Percentiles rank a stretch among this genome's conserved stretches.
These are phyloP conservation scores for Hippopotamus amphibius DNA, from an alignment of 2,113 vertebrate species.

Conservation along the genomic window DNA sequence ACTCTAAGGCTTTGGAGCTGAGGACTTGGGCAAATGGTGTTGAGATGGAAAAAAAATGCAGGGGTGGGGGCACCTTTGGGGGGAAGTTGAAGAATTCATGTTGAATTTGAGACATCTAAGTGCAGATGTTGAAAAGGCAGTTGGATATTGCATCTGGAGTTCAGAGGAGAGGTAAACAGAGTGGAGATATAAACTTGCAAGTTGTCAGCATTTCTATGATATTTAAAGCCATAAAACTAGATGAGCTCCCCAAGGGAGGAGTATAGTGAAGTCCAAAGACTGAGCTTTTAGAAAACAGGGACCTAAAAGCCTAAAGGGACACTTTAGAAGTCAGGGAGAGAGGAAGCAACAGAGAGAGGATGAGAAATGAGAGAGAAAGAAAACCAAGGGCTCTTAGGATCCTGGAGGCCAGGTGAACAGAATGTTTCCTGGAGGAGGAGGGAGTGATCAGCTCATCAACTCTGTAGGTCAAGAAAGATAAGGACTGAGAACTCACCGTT, in stretches of 20 bases:
- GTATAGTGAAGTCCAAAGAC: neutral
- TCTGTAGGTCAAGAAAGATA: neutral
- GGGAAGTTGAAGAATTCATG: neutral
- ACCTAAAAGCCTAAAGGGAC: neutral
- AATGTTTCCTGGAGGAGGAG: neutral
- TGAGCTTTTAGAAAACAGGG: neutral
- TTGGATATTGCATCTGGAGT: neutral
- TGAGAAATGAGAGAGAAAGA: neutral
- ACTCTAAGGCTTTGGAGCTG: neutral
- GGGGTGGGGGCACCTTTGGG: neutral
- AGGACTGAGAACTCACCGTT: neutral
- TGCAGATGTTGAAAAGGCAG: neutral
- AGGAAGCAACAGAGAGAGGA: neutral
- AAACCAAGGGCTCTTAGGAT: neutral
- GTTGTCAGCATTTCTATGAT: constrained; percentile 1
- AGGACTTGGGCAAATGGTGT: neutral
- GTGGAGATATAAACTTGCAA: neutral
- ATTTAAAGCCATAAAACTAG: neutral
- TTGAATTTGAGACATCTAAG: neutral
- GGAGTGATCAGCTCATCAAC: neutral
- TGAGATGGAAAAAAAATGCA: neutral
- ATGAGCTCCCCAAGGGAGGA: neutral
- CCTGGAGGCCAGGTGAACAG: neutral
- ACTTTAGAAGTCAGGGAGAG: neutral
- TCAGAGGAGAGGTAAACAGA: neutral